These are phyloP conservation scores for Craniophora ligustri DNA, from an alignment of 2,888 invertebrate species.

Conservation along the genomic window DNA sequence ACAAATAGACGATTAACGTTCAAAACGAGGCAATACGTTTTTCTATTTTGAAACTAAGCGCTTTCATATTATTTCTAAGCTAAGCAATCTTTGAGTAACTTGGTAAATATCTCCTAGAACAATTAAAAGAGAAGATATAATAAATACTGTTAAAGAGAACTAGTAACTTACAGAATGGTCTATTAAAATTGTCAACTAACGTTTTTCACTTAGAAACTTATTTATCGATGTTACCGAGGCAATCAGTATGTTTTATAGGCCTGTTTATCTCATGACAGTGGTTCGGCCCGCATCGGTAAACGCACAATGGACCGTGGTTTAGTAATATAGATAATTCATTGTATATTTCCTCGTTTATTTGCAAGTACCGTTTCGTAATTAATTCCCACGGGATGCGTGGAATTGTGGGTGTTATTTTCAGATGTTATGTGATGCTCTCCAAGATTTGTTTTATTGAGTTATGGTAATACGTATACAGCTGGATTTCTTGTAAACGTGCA, in stretches of 20 bases:
- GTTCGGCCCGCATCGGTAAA: constrained; percentile 57
- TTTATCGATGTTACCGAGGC: constrained; percentile 69
- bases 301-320: constrained; percentile 50
- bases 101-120: constrained; percentile 32
- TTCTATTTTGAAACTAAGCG: constrained; percentile 17
- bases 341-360: constrained; percentile 57
- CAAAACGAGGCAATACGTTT: constrained; percentile 13
- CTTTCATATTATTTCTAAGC: constrained; percentile 24
- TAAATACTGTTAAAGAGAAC: constrained; percentile 36
- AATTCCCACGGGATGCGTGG: constrained; percentile 62
- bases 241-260: constrained; percentile 64
- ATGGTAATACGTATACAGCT: constrained; percentile 21
- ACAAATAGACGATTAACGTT: constrained; percentile 18
- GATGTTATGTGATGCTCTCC: constrained; percentile 38
- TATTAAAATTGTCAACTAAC: constrained; percentile 58
- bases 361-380: constrained; percentile 67
- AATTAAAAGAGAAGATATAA: constrained; percentile 41
- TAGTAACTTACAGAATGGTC: constrained; percentile 45
- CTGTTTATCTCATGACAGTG: constrained; percentile 59
- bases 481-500: constrained; percentile 19
- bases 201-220: constrained; percentile 62
- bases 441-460: constrained; percentile 50
- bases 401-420: constrained; percentile 16
- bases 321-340: constrained; percentile 76
- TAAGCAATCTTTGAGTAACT: constrained; percentile 12